A percentile compares a stretch with the other conserved stretches of the same genome.
phyloP scores from a whole-genome alignment of 2,797 vertebrate genomes.

The Orientallactaga sibirica region DNA sequence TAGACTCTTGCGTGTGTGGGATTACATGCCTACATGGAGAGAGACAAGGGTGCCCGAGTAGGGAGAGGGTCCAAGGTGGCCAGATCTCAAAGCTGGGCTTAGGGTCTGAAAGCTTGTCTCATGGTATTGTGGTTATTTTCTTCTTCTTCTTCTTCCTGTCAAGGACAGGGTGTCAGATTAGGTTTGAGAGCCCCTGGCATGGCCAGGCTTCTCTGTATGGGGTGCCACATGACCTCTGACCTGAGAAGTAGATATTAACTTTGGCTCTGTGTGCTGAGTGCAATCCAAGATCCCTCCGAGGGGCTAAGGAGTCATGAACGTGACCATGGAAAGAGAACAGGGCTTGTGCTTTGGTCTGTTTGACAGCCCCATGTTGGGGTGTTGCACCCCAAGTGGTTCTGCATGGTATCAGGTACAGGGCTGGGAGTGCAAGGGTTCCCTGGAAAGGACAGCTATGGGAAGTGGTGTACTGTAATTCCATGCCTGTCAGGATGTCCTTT shows the following conservation, averaged over 20 bases:
- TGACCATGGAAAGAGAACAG: neutral
- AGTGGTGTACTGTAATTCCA: neutral
- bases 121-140: neutral
- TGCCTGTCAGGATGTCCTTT: neutral
- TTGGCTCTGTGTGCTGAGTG: neutral
- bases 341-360: neutral
- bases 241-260: neutral
- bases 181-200: neutral
- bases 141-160: neutral
- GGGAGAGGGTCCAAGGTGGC: neutral
- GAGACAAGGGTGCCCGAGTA: neutral
- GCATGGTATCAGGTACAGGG: neutral
- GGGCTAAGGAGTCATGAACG: neutral
- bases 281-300: neutral
- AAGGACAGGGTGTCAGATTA: neutral
- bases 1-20: no score
- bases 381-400: neutral
- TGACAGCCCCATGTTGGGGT: accelerated
- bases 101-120: neutral
- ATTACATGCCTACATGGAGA: neutral
- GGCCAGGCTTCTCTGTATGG: neutral
- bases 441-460: neutral
- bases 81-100: neutral
- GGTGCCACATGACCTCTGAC: neutral
- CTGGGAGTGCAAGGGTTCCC: neutral